Evolutionary conservation across 2,888 invertebrate species (phyloP).

Genomic region (Macrophya annulata): DNA sequence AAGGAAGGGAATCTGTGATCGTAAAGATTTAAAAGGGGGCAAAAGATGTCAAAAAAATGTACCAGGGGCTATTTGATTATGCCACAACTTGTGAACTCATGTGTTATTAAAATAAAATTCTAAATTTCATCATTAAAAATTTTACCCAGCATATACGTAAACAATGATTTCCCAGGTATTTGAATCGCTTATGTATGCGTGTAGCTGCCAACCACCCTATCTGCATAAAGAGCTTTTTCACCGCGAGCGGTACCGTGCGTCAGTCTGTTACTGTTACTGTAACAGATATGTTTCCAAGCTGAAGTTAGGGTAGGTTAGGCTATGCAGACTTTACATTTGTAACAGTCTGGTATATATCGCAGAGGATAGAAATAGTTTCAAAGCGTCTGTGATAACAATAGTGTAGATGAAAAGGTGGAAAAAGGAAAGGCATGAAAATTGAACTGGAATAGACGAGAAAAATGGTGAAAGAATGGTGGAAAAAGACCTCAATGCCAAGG

Average conservation of each 20-base stretch:
- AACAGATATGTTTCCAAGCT: not conserved
- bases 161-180: not conserved
- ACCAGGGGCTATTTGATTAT: not conserved
- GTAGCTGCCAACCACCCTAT: not conserved
- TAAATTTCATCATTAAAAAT: not conserved
- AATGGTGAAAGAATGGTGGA: conserved; percentile 57
- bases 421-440: conserved; percentile 34
- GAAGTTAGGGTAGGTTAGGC: conserved; percentile 40
- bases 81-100: not conserved
- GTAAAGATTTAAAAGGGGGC: not conserved
- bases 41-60: not conserved
- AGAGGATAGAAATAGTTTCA: conserved; percentile 37
- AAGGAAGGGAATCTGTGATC: not conserved
- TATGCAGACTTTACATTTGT: not conserved
- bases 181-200: not conserved
- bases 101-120: conserved; percentile 7
- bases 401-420: conserved; percentile 49
- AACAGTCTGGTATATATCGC: not conserved
- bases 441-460: conserved; percentile 48
- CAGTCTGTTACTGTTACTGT: conserved; percentile 46
- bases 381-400: conserved; percentile 50
- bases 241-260: not conserved
- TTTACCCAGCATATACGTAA: not conserved
- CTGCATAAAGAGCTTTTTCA: conserved; percentile 30
- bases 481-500: conserved; percentile 53